These are phyloP conservation scores for Phenganax stokvisi DNA, from an alignment of 92 coral and sea anemone species.

Conservation along the genomic window DNA sequence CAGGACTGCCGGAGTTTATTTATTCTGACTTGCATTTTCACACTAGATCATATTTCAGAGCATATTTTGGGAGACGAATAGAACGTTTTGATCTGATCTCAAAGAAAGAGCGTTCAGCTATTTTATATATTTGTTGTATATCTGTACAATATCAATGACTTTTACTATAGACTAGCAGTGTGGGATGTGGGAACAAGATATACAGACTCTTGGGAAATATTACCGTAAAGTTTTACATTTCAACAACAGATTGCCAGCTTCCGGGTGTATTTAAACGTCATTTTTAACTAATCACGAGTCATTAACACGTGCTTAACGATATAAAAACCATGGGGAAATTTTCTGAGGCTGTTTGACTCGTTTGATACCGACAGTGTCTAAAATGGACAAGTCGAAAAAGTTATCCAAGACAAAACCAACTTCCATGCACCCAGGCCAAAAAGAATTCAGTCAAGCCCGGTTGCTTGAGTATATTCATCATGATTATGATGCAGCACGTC, in stretches of 20 bases:
- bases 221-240: too few species aligned
- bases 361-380: not conserved
- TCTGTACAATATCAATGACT: too few species aligned
- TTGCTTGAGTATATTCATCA: conserved; percentile 37
- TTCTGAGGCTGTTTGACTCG: not conserved
- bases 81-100: not conserved
- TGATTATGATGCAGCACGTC: conserved; percentile 13
- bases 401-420: not conserved
- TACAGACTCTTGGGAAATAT: too few species aligned
- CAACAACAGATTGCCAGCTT: not conserved
- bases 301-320: not conserved
- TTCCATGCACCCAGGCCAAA: conserved; percentile 37
- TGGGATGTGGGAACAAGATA: not conserved
- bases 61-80: not conserved
- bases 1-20: too few species aligned
- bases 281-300: not conserved
- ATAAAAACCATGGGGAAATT: not conserved
- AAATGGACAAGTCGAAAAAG: not conserved
- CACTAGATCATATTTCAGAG: not conserved
- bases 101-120: too few species aligned
- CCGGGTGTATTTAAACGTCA: conserved; percentile 4
- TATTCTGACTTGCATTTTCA: not conserved
- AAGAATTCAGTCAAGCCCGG: conserved; percentile 33
- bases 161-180: not conserved
- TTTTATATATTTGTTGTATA: too few species aligned